Evolutionary conservation across 2,113 vertebrate species (phyloP).

Genomic region (Hiodon tergisus): DNA sequence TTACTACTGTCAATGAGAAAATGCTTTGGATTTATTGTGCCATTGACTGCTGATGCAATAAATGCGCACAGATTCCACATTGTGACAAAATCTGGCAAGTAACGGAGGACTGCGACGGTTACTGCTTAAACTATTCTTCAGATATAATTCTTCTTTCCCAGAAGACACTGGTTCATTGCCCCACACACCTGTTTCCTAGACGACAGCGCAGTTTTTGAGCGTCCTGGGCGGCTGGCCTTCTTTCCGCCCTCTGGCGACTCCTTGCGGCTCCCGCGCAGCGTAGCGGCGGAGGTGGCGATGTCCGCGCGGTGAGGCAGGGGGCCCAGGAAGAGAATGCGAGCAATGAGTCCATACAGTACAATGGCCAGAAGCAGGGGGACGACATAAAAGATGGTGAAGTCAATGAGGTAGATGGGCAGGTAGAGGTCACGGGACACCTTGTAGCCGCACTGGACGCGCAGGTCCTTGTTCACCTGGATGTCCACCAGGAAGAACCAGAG

Average conservation of each 20-base stretch:
- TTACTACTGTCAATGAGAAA: no score
- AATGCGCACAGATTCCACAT: no score
- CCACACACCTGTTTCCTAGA: slow-evolving; percentile 71
- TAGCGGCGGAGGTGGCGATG: slow-evolving; percentile 27
- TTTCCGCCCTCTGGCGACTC: slow-evolving; percentile 30
- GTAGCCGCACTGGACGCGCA: slow-evolving; percentile 66
- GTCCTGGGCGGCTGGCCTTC: slow-evolving; percentile 35
- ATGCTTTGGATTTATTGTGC: no score
- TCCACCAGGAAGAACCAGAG: slow-evolving; percentile 78
- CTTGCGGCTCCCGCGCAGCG: slow-evolving; percentile 49
- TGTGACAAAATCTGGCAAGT: no score
- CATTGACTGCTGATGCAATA: no score
- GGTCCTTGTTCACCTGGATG: slow-evolving; percentile 54
- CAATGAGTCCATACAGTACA: slow-evolving; percentile 65
- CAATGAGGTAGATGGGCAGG: slow-evolving; percentile 74
- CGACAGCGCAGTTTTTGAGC: slow-evolving; percentile 51
- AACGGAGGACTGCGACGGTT: no score
- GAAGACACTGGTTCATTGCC: not conserved
- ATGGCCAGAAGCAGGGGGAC: slow-evolving; percentile 64
- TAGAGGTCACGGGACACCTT: slow-evolving; percentile 70
- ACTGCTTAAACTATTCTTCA: no score
- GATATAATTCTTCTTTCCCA: no score
- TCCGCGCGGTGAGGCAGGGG: slow-evolving; percentile 50
- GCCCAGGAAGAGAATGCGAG: slow-evolving; percentile 64
- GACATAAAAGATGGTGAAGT: slow-evolving; percentile 73